Conservation (phyloP, 2,888 invertebrate species). For the Drosophila nigritarsus region DNA sequence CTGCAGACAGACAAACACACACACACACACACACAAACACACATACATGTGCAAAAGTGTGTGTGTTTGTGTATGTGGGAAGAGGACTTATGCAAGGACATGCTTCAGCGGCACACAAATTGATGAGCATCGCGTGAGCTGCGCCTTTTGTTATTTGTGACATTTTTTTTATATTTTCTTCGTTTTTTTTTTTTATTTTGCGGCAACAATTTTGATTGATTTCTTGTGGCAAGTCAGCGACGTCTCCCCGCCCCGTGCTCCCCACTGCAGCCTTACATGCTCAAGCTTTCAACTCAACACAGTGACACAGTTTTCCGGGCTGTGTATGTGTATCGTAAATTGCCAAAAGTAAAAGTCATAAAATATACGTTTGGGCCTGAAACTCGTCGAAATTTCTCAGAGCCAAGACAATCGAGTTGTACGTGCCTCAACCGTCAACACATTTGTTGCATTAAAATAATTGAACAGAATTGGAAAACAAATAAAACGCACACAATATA, state of each 20-base stretch:
- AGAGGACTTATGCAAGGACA: constrained; percentile 61
- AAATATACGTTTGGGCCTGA: constrained; percentile 47
- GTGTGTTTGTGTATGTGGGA: constrained; percentile 17
- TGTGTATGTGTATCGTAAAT: constrained; percentile 55
- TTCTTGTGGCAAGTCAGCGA: constrained; percentile 77
- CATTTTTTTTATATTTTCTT: constrained; percentile 11
- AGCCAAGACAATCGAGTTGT: constrained; percentile 14
- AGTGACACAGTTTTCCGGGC: constrained; percentile 61
- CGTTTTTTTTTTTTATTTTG: constrained; percentile 33
- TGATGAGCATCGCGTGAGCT: constrained; percentile 78
- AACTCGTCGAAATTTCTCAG: constrained; percentile 47
- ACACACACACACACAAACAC: constrained; percentile 27
- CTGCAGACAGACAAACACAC: constrained; percentile 22
- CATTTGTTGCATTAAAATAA: constrained; percentile 79
- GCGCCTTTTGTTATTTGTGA: constrained; percentile 66
- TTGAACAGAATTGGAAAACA: constrained; percentile 75
- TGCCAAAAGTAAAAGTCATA: constrained; percentile 71
- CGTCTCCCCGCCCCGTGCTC: constrained; percentile 30
- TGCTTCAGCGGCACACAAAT: constrained; percentile 65
- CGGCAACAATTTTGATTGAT: constrained; percentile 76
- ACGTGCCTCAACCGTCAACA: constrained; percentile 59
- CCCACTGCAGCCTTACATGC: constrained; percentile 6
- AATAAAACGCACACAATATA: constrained; percentile 47
- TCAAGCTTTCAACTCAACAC: constrained; percentile 18
- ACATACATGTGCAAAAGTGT: constrained; percentile 12